Evolutionary conservation across 2,888 invertebrate genomes (phyloP), one percentile per base, ranked within the genome.

Genomic region (Iphiclides podalirius): DNA sequence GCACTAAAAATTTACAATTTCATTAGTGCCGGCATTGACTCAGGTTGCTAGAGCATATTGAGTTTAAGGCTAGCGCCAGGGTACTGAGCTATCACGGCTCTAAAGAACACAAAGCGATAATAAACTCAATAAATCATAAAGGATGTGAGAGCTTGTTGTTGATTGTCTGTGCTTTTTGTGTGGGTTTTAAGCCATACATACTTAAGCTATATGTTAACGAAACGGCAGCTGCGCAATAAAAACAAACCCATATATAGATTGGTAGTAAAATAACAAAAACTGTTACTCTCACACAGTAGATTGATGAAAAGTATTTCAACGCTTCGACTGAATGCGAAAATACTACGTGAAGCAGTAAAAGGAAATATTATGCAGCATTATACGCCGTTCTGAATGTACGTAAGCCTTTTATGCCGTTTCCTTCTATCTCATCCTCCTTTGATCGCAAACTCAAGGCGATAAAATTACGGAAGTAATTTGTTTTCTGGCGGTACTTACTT

Each of bases 361-460:
- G 39, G 49, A 39, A 44, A 49, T 49, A 49, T 39, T 39, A 38
- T 43, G 31, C 20, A 38, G 16, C 33, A 15, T 43, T 33, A 39
- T 44, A 35, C 43, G 37, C 31, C 37, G 8, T 23, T 43, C 28
- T 35, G n/a, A 42, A 34, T 39, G 34, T 43, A 43, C 33, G 34
- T 44, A 34, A 49, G 39, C 34, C 43, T 49, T 49, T 49, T 39
- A 49, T 39, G 14, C 31, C 34, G 34, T 39, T 26, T 17, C 23
- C 31, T 34, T 38, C 23, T 38, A 43, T 34, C 39, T 49, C 34
- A 39, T 34, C 37, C 31, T 14, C 23, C 37, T 43, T 43, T 48
- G 48, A 48, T 48, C 31, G 42, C 35, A 11, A 28, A 31, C 37
- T 42, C 42, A 15, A 38, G 37, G 33, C 42, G 33, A 23, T 38